These are phyloP conservation scores for Propithecus coquereli DNA, from an alignment of 2,113 vertebrate species.

Conservation along the genomic window DNA sequence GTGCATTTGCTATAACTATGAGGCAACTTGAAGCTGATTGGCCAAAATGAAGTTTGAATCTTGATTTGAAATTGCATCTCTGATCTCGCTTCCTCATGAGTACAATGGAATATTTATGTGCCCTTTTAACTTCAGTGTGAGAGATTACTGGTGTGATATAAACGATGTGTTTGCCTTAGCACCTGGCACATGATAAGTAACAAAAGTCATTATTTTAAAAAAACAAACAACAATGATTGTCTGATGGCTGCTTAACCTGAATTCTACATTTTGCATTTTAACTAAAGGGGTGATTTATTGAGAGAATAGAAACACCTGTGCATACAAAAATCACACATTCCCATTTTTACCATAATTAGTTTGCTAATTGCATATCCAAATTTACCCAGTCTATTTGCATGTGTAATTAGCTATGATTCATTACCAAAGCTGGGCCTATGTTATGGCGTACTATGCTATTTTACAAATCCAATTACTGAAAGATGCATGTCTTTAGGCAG, in stretches of 20 bases:
- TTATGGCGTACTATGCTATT: not conserved
- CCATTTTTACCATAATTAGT: constrained; percentile 61
- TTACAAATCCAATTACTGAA: constrained; percentile 51
- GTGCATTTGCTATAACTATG: not conserved
- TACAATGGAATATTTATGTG: not conserved
- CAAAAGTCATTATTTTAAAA: not conserved
- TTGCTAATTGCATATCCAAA: constrained; percentile 53
- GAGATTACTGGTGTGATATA: not conserved
- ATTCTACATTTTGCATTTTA: constrained; percentile 45
- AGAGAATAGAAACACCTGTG: constrained; percentile 60
- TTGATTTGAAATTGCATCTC: constrained; percentile 12
- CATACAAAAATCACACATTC: not conserved
- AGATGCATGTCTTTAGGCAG: not conserved
- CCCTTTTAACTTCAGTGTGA: not conserved
- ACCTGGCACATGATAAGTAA: not conserved
- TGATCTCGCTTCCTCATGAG: not conserved
- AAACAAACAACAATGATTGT: not conserved
- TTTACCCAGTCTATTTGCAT: constrained; percentile 40
- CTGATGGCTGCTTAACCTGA: not conserved
- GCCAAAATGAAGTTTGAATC: not conserved
- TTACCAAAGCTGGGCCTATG: not conserved
- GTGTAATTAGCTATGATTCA: constrained; percentile 36
- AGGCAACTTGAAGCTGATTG: not conserved
- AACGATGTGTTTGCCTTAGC: not conserved
- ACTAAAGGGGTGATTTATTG: constrained; percentile 47